Evolutionary conservation across 2,888 invertebrate species (phyloP), one percentile per base, ranked within the genome.

Genomic region (Amphimallon solstitiale): DNA sequence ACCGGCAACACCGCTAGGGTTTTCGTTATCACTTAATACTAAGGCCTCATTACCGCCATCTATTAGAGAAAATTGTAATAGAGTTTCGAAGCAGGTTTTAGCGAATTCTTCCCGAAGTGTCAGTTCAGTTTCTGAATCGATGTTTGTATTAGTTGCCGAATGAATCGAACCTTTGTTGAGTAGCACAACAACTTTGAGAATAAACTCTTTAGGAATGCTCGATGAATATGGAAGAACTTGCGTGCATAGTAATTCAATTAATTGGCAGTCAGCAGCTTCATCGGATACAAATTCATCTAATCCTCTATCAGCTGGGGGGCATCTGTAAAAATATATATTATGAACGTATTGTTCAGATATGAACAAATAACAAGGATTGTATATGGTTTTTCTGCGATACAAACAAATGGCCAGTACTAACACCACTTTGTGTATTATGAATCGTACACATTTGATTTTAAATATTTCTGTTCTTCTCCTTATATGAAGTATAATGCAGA

Each of bases 81-180:
- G 84, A 0, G 97, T 97, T 83, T 98, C 97, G 79, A 98, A 98
- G 79, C 98, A 98, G 0, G 93, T 93, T 78, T 97, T 93, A 46
- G 98, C 97, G 83, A 98, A 97, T 79, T 97, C 97, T 83, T 98
- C 97, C 14, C 97, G 84, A 71, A 97, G 86, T 68, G 94, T 91
- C 69, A 90, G 84, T 77, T 93, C 93, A 67, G 90, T 89, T 77
- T 94, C 94, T 71, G 90, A 91, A 76, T 91, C 92, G 87, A 86
- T 86, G 81, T 86, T 87, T 17, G 86, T 84, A 67, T 87, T 87
- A 7, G 88, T 87, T 0, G 90, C 90, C 12, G 92, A 92, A 83
- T 92, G 91, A 75, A 94, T 92, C 34, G 94, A 93, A 12, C 95
- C 95, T 77, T 91, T 90, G 81, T 95, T 93, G 63, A 95, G 83